A percentile compares a stretch with the other conserved stretches of the same genome.
Evolutionary conservation across 2,113 vertebrate genomes (phyloP).

Genomic region (Xenopus laevis): DNA sequence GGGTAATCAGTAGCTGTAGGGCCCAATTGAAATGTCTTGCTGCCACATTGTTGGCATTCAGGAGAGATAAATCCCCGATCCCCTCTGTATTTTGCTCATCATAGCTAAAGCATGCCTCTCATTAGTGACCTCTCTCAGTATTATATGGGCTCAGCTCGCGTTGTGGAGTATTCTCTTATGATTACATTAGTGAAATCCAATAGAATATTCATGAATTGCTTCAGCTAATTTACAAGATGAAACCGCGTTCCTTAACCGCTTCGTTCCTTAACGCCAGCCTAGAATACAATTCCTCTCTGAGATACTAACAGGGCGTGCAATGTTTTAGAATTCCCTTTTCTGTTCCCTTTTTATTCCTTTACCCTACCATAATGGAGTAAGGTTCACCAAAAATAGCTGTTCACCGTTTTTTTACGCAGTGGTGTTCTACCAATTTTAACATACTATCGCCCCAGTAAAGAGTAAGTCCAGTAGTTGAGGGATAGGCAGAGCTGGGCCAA

Average conservation of each 20-base stretch:
- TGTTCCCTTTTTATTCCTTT: not conserved
- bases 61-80: too few relatives aligned
- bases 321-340: not conserved
- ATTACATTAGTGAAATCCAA: slow-evolving; percentile 25
- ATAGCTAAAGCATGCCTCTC: not conserved
- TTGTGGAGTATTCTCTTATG: slow-evolving; percentile 13
- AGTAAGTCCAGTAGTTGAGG: too few relatives aligned
- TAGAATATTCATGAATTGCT: slow-evolving; percentile 33
- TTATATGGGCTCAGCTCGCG: slow-evolving; percentile 23
- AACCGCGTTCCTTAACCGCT: not conserved
- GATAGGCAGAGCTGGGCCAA: too few relatives aligned
- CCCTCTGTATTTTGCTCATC: too few relatives aligned
- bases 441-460: too few relatives aligned
- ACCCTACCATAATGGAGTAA: too few relatives aligned
- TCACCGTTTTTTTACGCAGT: too few relatives aligned
- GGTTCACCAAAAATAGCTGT: too few relatives aligned
- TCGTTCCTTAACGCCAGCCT: not conserved
- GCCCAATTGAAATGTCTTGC: too few relatives aligned
- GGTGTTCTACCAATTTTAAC: too few relatives aligned
- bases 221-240: slow-evolving; percentile 4
- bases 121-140: slow-evolving; percentile 14
- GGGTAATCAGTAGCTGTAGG: too few relatives aligned
- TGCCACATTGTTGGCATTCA: too few relatives aligned
- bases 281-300: not conserved
- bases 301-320: not conserved